Evolutionary conservation across 2,888 invertebrate species (phyloP), one percentile per base, ranked within the genome.

Genomic region (Caenorhabditis wallacei): DNA sequence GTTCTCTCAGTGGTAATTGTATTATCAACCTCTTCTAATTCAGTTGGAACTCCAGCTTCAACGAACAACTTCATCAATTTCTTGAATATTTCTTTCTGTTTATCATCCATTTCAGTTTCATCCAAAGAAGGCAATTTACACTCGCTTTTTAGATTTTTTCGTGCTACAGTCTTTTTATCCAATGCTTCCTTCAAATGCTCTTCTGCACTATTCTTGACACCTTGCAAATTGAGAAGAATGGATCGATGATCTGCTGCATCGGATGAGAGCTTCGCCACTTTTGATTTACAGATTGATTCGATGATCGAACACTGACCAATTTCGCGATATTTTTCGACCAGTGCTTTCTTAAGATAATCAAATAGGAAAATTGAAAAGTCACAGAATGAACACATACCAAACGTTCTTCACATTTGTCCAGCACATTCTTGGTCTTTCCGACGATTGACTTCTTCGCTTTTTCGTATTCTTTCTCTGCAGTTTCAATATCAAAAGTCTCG

Each of bases 1-100:
- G 78, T 80, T 48, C 68, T 66, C 51, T 89, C 89, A 8, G 63
- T 35, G 1, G n/a, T 61, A 11, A 87, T 75, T 46, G 68, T 64
- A 4, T 61, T 37, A 8, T 85, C 83, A 8, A 87, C 26, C 4
- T 61, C 72, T 3, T 86, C 87, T 20, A 61, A 16, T 13, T 84
- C 76, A 2, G 84, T 57, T 0, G 88, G 87, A 48, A 89, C 69
- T 0, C 70, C 22, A 1, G 64, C 63, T n/a, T 82, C 74, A 8
- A 54, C 37, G 57, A 74, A 74, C 59, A 66, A 16, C 46, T 48
- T n/a, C 2, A 18, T n/a, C 2, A 48, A 3, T 18, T 48, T 48
- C 2, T n/a, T 18, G 7, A 48, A 35, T 20, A 18, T 18, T 53
- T 46, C 26, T 35, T 51, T 37, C 16, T 37, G 13, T 16, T 11